Evolutionary conservation across 2,888 invertebrate species (phyloP).

Genomic region (Ennomos quercinarius): DNA sequence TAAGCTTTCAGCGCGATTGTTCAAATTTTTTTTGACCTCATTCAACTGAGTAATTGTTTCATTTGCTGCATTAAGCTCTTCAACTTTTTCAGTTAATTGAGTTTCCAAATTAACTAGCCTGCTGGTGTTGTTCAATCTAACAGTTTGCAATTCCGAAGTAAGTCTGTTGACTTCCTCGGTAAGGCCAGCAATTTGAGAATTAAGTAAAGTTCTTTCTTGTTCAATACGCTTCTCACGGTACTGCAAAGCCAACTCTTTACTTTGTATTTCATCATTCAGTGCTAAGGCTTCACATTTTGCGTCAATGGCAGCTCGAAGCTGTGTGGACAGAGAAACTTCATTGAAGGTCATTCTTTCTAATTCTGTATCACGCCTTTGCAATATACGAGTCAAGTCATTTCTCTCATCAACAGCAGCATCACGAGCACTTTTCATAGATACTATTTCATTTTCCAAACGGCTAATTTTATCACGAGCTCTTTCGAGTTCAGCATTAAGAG

Average conservation of each 20-base stretch:
- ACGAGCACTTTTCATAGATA: slow-evolving; percentile 88
- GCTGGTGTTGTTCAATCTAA: slow-evolving; percentile 88
- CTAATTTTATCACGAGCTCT: slow-evolving; percentile 87
- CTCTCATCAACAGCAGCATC: slow-evolving; percentile 90
- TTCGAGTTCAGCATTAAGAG: slow-evolving; percentile 86
- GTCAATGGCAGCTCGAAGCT: slow-evolving; percentile 90
- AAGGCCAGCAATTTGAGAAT: slow-evolving; percentile 91
- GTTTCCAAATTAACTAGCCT: slow-evolving; percentile 89
- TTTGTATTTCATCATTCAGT: slow-evolving; percentile 92
- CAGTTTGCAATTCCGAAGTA: slow-evolving; percentile 91
- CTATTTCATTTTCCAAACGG: slow-evolving; percentile 87
- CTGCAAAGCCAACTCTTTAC: slow-evolving; percentile 91
- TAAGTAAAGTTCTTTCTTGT: slow-evolving; percentile 91
- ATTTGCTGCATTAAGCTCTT: slow-evolving; percentile 91
- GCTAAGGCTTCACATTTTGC: slow-evolving; percentile 94
- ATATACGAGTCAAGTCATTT: slow-evolving; percentile 89
- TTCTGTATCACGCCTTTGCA: slow-evolving; percentile 90
- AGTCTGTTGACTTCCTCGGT: slow-evolving; percentile 92
- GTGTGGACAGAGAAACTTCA: slow-evolving; percentile 88
- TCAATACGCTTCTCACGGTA: slow-evolving; percentile 94
- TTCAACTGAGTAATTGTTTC: slow-evolving; percentile 88
- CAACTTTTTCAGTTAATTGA: slow-evolving; percentile 90
- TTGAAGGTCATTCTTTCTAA: slow-evolving; percentile 90
- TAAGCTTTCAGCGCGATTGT: slow-evolving; percentile 88
- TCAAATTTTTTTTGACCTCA: slow-evolving; percentile 89